Conservation (phyloP, 2,113 vertebrate species). For the Oryctolagus cuniculus region mOryCun1.1 NC_091435.1:120133501-120134000, state of each 20-base stretch:
- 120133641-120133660: neutral
- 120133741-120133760: neutral
- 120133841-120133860: neutral
- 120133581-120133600: neutral
- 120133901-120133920: slow-evolving; percentile 1
- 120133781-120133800: slow-evolving; percentile 32
- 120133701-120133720: neutral
- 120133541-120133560: neutral
- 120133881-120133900: slow-evolving; percentile 3
- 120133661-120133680: neutral
- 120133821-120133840: neutral
- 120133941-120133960: neutral
- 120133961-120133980: too few relatives aligned
- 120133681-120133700: neutral
- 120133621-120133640: neutral
- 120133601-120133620: slow-evolving; percentile 12
- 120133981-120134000: too few relatives aligned
- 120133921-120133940: slow-evolving; percentile 10
- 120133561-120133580: neutral
- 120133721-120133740: neutral
- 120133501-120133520: neutral
- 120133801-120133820: neutral
- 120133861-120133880: neutral
- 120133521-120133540: neutral
- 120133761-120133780: neutral